A percentile compares a stretch with the other conserved stretches of the same genome.
These are phyloP conservation scores for Etheostoma perlongum DNA, from an alignment of 2,797 vertebrate genomes.

Conservation along the genomic window DNA sequence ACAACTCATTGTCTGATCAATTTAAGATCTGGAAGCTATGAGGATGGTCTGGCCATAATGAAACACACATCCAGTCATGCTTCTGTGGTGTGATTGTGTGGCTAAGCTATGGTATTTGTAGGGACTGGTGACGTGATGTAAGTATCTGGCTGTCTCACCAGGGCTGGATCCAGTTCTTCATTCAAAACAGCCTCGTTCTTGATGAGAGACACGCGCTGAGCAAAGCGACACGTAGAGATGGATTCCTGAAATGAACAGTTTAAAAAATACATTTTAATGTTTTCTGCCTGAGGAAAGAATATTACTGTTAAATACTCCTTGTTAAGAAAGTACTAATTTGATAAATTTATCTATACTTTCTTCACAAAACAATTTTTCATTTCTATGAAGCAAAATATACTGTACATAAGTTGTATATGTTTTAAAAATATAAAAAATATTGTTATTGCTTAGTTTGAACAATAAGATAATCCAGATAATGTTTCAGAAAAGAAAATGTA, in stretches of 20 bases:
- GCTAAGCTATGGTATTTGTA: constrained; percentile 27
- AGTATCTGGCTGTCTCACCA: constrained; percentile 85
- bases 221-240: constrained; percentile 97
- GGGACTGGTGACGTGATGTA: constrained; percentile 12
- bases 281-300: not conserved
- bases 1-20: constrained; percentile 48
- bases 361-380: not conserved
- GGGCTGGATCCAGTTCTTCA: constrained; percentile 93
- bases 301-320: not conserved
- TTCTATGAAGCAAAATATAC: not conserved
- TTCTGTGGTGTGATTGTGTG: constrained; percentile 47
- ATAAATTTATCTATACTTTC: constrained; percentile 3
- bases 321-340: not conserved
- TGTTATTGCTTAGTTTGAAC: not conserved
- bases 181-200: constrained; percentile 95
- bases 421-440: not conserved
- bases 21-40: constrained; percentile 47
- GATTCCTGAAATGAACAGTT: constrained; percentile 87
- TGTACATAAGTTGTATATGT: not conserved
- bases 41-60: constrained; percentile 50
- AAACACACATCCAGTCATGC: constrained; percentile 41
- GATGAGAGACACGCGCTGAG: constrained; percentile 95
- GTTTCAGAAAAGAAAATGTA: not conserved
- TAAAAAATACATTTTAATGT: not conserved
- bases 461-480: not conserved